These are phyloP conservation scores for Umimayanthus chanpuru DNA, from an alignment of 92 coral and sea anemone species.

Conservation along the genomic window DNA sequence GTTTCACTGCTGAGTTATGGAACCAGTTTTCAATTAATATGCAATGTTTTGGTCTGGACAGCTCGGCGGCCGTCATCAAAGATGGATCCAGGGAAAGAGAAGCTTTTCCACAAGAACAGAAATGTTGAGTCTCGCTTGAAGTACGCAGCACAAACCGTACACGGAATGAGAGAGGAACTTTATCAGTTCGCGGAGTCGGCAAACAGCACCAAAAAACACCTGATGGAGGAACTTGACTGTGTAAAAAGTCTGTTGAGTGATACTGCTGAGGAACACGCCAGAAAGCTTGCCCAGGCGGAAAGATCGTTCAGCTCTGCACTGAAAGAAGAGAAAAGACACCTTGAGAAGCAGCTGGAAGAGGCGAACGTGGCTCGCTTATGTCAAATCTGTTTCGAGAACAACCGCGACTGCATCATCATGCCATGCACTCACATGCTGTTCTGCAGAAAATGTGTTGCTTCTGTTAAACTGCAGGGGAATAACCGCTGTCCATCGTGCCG, in stretches of 20 bases:
- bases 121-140: conserved; percentile 15
- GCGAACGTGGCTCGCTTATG: conserved; percentile 51
- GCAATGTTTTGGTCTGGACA: not conserved
- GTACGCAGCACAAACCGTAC: not conserved
- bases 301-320: conserved; percentile 6
- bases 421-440: conserved; percentile 79
- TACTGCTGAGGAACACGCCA: conserved; percentile 42
- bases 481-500: conserved; percentile 78
- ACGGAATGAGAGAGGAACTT: not conserved
- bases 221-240: not conserved
- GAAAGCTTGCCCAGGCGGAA: conserved; percentile 15
- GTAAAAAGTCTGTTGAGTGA: not conserved
- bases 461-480: conserved; percentile 52
- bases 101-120: not conserved
- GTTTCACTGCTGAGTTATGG: not conserved
- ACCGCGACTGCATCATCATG: conserved; percentile 81
- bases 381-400: conserved; percentile 71
- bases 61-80: conserved; percentile 11
- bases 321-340: conserved; percentile 32
- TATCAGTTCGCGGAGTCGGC: not conserved
- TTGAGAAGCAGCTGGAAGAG: conserved; percentile 37
- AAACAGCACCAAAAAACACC: not conserved
- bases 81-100: not conserved
- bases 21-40: not conserved
- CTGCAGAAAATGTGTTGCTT: conserved; percentile 64